A percentile compares a stretch with the other conserved stretches of the same genome.
Evolutionary conservation across 2,888 invertebrate genomes (phyloP).

Genomic region (Aphodius granarius): DNA sequence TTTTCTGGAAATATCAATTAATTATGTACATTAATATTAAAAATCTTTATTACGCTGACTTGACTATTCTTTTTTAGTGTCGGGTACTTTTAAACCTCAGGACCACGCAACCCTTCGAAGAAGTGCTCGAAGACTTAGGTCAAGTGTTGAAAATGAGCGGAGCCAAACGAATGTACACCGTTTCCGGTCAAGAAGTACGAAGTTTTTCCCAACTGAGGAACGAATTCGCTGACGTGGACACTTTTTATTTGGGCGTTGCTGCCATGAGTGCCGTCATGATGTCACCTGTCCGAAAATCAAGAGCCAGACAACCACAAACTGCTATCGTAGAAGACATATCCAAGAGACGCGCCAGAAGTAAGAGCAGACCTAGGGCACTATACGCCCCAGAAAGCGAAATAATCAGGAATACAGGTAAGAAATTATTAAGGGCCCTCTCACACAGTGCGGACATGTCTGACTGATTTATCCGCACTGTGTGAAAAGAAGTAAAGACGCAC

Average conservation of each 20-base stretch:
- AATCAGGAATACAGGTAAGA: conserved; percentile 73
- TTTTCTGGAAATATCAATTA: too few species aligned
- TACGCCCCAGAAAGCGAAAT: conserved; percentile 84
- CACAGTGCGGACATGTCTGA: too few species aligned
- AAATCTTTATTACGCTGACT: too few species aligned
- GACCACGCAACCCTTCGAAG: conserved; percentile 92
- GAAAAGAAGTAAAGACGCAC: too few species aligned
- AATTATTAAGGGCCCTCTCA: too few species aligned
- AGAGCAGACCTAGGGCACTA: conserved; percentile 81
- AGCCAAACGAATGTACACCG: conserved; percentile 89
- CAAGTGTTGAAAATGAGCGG: conserved; percentile 91
- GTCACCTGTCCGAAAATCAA: conserved; percentile 68
- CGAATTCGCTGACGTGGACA: conserved; percentile 89
- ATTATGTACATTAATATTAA: too few species aligned
- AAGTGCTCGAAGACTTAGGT: conserved; percentile 89
- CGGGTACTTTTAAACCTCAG: conserved; percentile 88
- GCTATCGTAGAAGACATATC: conserved; percentile 58
- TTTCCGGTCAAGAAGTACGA: conserved; percentile 88
- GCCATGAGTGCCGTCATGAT: conserved; percentile 57
- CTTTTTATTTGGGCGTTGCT: conserved; percentile 78
- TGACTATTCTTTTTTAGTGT: conserved; percentile 61
- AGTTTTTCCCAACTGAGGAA: conserved; percentile 93
- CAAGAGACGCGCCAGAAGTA: conserved; percentile 72
- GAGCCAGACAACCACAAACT: conserved; percentile 63
- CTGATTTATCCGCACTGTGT: too few species aligned